These are phyloP conservation scores for Bombus polaris DNA, from an alignment of 1,140 invertebrate genomes.

Conservation along the genomic window DNA sequence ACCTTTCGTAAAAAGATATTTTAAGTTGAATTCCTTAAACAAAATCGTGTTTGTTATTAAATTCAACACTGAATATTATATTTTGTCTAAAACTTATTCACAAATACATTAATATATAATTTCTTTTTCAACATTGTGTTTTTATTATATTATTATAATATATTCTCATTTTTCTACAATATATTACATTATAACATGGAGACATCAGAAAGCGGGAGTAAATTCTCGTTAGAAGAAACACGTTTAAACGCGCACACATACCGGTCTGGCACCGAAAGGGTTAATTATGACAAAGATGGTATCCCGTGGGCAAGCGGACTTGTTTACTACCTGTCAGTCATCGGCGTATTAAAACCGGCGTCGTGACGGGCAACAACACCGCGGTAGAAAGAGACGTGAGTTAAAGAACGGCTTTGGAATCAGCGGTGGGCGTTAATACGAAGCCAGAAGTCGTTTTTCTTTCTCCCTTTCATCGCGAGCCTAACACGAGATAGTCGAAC, in stretches of 20 bases:
- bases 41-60: not conserved
- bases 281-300: conserved; percentile 55
- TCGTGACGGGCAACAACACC: conserved; percentile 40
- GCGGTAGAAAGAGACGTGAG: conserved; percentile 12
- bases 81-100: not conserved
- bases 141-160: not conserved
- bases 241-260: conserved; percentile 32
- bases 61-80: not conserved
- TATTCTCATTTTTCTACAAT: not conserved
- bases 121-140: not conserved
- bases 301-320: conserved; percentile 43
- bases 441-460: conserved; percentile 35
- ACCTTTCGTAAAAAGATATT: not conserved
- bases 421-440: conserved; percentile 40
- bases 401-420: conserved; percentile 28
- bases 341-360: conserved; percentile 46
- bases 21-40: not conserved
- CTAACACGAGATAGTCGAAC: conserved; percentile 45
- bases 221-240: not conserved
- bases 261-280: conserved; percentile 39
- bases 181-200: not conserved
- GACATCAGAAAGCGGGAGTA: not conserved
- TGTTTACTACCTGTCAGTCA: conserved; percentile 66
- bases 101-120: not conserved
- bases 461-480: conserved; percentile 43